Conservation (phyloP, 2,113 vertebrate species). For the Cyrtonyx montezumae region DNA sequence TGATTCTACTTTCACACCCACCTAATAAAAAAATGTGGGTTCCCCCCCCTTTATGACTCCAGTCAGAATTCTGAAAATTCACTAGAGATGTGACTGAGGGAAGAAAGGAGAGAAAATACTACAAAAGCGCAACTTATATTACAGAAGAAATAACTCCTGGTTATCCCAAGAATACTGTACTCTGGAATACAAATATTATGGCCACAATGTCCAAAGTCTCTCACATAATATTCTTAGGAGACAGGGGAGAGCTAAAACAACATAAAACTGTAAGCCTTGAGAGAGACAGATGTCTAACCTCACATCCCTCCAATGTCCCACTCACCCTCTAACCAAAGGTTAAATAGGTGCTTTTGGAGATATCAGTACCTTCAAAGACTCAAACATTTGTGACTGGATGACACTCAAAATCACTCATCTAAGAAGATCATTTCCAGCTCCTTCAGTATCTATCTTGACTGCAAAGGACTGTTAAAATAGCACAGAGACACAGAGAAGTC, state of each 20-base stretch:
- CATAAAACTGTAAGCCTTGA: neutral
- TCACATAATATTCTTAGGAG: neutral
- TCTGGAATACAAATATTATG: neutral
- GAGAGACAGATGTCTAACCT: neutral
- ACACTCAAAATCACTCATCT: neutral
- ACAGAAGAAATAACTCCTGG: neutral
- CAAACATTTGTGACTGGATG: neutral
- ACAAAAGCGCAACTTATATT: neutral
- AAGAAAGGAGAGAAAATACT: neutral
- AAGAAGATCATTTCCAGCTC: neutral
- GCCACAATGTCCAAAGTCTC: neutral
- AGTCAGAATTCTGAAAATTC: neutral
- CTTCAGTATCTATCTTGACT: neutral
- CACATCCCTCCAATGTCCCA: neutral
- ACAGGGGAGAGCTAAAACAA: neutral
- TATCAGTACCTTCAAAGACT: neutral
- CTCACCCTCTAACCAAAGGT: neutral
- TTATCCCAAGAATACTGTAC: neutral
- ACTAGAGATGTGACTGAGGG: neutral
- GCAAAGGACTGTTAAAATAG: neutral
- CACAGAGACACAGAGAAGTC: neutral
- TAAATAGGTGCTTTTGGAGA: neutral
- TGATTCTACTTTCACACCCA: neutral
- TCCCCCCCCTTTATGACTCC: neutral
- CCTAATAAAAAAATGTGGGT: neutral